phyloP scores from a whole-genome alignment of 2,888 invertebrate genomes.

The Drosophila prolongata region DNA sequence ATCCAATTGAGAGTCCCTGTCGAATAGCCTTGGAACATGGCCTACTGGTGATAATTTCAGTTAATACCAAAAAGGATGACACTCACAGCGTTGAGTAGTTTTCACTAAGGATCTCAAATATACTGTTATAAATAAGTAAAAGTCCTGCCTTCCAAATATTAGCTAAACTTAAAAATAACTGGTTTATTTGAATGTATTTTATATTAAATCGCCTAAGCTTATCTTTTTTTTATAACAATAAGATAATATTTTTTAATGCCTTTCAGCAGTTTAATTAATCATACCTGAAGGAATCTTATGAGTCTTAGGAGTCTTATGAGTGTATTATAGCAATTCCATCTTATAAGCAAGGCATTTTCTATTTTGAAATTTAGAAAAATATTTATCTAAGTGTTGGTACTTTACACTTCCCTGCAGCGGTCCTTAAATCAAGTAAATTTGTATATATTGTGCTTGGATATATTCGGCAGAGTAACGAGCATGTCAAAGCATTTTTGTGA shows the following conservation, averaged over 20 bases:
- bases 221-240: too few species aligned
- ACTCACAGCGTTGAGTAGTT: background rate
- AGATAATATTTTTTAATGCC: too few species aligned
- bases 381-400: background rate
- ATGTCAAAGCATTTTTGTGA: slow-evolving; percentile 71
- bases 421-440: slow-evolving; percentile 3
- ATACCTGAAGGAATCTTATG: too few species aligned
- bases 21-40: slow-evolving; percentile 28
- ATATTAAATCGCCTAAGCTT: too few species aligned
- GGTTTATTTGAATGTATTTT: background rate
- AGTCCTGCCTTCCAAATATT: too few species aligned
- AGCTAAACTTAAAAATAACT: too few species aligned
- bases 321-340: too few species aligned
- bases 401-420: background rate
- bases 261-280: too few species aligned
- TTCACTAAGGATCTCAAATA: background rate
- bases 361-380: too few species aligned
- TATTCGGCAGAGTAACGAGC: slow-evolving; percentile 59
- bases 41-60: slow-evolving; percentile 34
- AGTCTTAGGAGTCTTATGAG: too few species aligned
- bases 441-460: slow-evolving; percentile 3
- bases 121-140: background rate
- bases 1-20: slow-evolving; percentile 1
- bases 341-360: too few species aligned
- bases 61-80: slow-evolving; percentile 16